phyloP scores from a whole-genome alignment of 1,140 invertebrate species.

The Triops cancriformis region DNA sequence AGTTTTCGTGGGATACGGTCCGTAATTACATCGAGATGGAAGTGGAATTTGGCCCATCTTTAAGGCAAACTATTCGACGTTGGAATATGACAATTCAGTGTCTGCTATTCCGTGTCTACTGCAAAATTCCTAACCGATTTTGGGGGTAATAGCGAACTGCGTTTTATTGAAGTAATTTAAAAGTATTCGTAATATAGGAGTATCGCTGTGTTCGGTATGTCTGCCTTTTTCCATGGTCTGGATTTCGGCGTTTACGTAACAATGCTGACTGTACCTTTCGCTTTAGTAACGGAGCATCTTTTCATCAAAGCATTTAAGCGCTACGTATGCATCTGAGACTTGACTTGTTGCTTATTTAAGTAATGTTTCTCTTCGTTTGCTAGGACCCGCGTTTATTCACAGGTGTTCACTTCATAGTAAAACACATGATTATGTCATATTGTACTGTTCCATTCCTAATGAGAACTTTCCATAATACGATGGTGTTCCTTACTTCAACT shows the following conservation, averaged over 20 bases:
- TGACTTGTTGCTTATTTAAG: background rate
- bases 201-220: slow-evolving; percentile 68
- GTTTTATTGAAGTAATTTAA: background rate
- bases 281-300: slow-evolving; percentile 68
- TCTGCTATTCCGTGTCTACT: slow-evolving; percentile 86
- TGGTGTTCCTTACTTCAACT: background rate
- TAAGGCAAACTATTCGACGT: slow-evolving; percentile 71
- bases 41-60: slow-evolving; percentile 64
- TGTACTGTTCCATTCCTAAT: background rate
- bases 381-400: background rate
- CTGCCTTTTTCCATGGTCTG: slow-evolving; percentile 91
- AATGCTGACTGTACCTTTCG: slow-evolving; percentile 76
- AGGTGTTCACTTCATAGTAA: background rate
- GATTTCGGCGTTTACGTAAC: slow-evolving; percentile 86
- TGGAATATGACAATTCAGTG: slow-evolving; percentile 96
- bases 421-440: background rate
- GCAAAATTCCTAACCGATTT: slow-evolving; percentile 61
- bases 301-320: background rate
- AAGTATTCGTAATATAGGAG: slow-evolving; percentile 46
- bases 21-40: slow-evolving; percentile 70
- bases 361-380: background rate
- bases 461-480: background rate
- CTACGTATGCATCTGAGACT: background rate
- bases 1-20: slow-evolving; percentile 73
- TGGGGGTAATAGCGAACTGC: slow-evolving; percentile 43